Evolutionary conservation across 2,113 vertebrate genomes (phyloP), one percentile per base, ranked within the genome.

Genomic region (Brienomyrus longianalis): DNA sequence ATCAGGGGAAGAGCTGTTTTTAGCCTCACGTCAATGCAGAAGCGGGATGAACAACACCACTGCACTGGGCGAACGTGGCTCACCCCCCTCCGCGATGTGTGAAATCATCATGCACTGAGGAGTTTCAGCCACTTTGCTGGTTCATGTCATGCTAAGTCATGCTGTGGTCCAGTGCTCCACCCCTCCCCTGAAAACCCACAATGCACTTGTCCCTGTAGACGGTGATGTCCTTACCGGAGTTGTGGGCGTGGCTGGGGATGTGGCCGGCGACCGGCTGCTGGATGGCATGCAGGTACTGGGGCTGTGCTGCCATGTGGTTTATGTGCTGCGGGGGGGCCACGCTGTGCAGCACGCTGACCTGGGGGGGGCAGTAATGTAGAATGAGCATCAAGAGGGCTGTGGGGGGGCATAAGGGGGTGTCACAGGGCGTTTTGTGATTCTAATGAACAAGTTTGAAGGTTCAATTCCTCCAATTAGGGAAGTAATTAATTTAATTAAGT

Each of bases 311-410:
- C 74, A 97, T 93, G 89, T 98, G 97, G 94, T 93, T 98, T 93
- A 96, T 91, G 1, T 98, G 97, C 31, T 97, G 96, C 87, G 92
- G 93, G 2, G 95, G 91, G 66, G 96, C 93, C 83, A 96, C 95
- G 70, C 94, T 97, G 92, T 97, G 98, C 27, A 99, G 95, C 52
- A 98, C 91, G 83, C 96, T 96, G 93, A 99, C 95, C 98, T 99
- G 89, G 23, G 47, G 47, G 50, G 31, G n/a, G 11, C 59, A 50
- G 74, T 80, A n/a, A 52, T 17, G 15, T 19, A 80, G 70, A 48
- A 51, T 35, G 31, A 52, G 59, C 62, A 74, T 17, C 35, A 59
- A 15, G 45, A 52, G n/a, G 4, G 21, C 23, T 7, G 17, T 54
- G 27, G 27, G 23, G 23, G 85, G 0, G 15, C 45, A 5, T 50